A percentile compares a stretch with the other conserved stretches of the same genome.
Conservation (phyloP, 2,888 invertebrate species). For the Noctuana brunneofusca region DNA sequence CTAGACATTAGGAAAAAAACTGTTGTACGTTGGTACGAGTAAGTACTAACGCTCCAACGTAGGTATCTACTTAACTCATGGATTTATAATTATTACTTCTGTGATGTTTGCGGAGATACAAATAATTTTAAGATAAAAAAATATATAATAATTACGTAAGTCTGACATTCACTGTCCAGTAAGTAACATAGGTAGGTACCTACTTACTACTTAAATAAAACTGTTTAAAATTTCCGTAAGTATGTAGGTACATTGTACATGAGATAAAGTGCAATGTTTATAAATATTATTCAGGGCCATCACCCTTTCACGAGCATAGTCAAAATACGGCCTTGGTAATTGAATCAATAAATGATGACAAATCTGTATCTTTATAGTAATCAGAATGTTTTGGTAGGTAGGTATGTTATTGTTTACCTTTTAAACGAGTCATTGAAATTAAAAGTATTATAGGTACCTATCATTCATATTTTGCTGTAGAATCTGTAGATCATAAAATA, state of each 20-base stretch:
- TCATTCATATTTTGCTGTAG: not conserved
- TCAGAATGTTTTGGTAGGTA: not conserved
- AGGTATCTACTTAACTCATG: not conserved
- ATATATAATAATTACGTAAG: no score
- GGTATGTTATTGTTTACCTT: not conserved
- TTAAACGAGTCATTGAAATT: not conserved
- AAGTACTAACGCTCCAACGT: no score
- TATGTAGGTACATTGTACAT: not conserved
- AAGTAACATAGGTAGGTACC: no score
- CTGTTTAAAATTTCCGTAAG: no score
- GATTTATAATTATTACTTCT: not conserved
- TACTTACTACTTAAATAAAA: no score
- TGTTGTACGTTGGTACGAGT: not conserved
- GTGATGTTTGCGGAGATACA: no score
- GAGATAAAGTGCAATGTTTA: conserved; percentile 15
- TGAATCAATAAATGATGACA: conserved; percentile 8
- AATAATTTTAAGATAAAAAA: no score
- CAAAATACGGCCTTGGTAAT: conserved; percentile 23
- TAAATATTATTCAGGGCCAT: conserved; percentile 23
- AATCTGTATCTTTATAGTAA: not conserved
- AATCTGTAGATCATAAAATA: no score
- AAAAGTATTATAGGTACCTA: not conserved
- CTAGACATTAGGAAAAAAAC: not conserved
- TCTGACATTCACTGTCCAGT: no score
- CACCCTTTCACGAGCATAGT: conserved; percentile 21